Conservation (phyloP, 2,797 vertebrate genomes). For the Florisuga fusca region DNA sequence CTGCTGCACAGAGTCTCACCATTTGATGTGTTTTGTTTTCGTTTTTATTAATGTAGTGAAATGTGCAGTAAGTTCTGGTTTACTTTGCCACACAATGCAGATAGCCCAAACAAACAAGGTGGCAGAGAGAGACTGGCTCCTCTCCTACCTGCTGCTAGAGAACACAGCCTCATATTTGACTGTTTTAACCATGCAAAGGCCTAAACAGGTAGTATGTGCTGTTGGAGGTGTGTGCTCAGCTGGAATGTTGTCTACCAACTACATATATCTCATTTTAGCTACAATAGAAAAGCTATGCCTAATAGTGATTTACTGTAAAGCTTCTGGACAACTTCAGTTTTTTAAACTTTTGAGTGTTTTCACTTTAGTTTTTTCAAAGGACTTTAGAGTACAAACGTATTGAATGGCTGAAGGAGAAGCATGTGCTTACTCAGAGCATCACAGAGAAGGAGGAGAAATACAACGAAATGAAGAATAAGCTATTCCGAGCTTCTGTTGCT, state of each 20-base stretch:
- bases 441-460: constrained; percentile 87
- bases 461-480: constrained; percentile 84
- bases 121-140: not conserved
- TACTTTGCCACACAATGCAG: not conserved
- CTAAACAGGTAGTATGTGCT: not conserved
- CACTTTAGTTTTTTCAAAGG: constrained; percentile 75
- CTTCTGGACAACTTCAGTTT: too few species aligned
- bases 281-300: too few species aligned
- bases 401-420: constrained; percentile 92
- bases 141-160: not conserved
- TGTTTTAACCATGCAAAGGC: not conserved
- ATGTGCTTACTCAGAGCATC: constrained; percentile 83
- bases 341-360: not conserved
- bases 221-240: not conserved
- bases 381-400: constrained; percentile 82
- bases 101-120: not conserved
- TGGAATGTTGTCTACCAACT: not conserved
- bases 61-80: not conserved
- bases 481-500: constrained; percentile 87
- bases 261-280: not conserved
- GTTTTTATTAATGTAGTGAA: not conserved
- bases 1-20: not conserved
- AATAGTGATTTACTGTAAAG: too few species aligned
- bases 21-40: not conserved
- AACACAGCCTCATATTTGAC: not conserved